Evolutionary conservation across 2,888 invertebrate genomes (phyloP), one percentile per base, ranked within the genome.

Genomic region (Amitus sp.): DNA sequence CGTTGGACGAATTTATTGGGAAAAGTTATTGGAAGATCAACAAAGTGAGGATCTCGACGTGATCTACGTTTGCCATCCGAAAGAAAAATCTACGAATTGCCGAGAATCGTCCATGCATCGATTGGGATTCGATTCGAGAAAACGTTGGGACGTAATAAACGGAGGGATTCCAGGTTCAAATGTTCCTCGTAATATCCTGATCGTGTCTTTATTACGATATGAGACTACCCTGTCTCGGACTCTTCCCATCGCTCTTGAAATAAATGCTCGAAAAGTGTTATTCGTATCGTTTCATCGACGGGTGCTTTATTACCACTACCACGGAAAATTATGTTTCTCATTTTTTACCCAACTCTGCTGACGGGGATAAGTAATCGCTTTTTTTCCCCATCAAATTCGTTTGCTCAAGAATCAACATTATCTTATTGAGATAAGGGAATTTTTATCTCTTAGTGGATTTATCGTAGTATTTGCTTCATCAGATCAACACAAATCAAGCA

Each of bases 21-120:
- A 37, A 43, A 45, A 40, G 40, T 63, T 63, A 63, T 63, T 55
- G 59, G 54, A 49, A 42, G 50, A 43, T 61, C 66, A 67, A 72
- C 70, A 72, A 73, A 74, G 71, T 70, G 65, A 65, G 55, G 66
- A 68, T 68, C 63, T 62, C 55, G 45, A 52, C 60, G 67, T 73
- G 74, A 74, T 73, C 71, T 72, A 72, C 66, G 65, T 60, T 65
- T 67, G 56, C 73, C 63, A 70, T 74, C 70, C 66, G 59, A 43
- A 47, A 62, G 71, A 73, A 73, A 73, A 72, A 74, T 74, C 68
- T 68, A 62, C 63, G 57, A 27, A 51, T 42, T 46, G 48, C 40
- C 34, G 28, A 43, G 54, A 54, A 59, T 49, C 55, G 43, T 45
- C 47, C 39, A 54, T 50, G 50, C 51, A 58, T 55, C 51, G 58